These are phyloP conservation scores for Grapholita molesta DNA, from an alignment of 1,140 invertebrate genomes.

Conservation along the genomic window DNA sequence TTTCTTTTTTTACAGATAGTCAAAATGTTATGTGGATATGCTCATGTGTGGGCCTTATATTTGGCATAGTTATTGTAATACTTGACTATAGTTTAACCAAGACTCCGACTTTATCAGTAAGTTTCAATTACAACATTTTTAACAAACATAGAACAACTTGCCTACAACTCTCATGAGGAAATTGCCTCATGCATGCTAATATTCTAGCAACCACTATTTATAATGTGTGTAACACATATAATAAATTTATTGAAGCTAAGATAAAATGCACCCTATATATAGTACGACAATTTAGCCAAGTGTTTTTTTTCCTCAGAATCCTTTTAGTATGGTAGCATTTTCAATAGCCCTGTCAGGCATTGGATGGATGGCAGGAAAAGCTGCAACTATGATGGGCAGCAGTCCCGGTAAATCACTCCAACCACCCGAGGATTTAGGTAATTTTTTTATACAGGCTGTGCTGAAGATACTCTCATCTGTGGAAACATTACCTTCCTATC, in stretches of 20 bases:
- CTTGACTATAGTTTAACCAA: conserved; percentile 83
- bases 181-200: too few relatives aligned
- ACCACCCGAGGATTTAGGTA: conserved; percentile 63
- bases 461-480: too few relatives aligned
- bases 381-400: conserved; percentile 52
- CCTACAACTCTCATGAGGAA: too few relatives aligned
- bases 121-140: conserved; percentile 36
- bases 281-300: conserved; percentile 8
- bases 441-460: conserved; percentile 8
- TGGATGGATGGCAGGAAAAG: conserved; percentile 64
- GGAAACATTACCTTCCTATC: too few relatives aligned
- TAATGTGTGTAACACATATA: too few relatives aligned
- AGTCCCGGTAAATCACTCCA: conserved; percentile 61
- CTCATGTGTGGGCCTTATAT: conserved; percentile 84
- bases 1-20: conserved; percentile 78
- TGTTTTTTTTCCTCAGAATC: conserved; percentile 52
- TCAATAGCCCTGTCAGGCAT: conserved; percentile 58
- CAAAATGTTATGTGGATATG: conserved; percentile 87
- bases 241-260: too few relatives aligned
- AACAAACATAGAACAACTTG: too few relatives aligned
- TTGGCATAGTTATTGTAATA: conserved; percentile 85
- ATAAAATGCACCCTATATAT: conserved; percentile 5
- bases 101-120: conserved; percentile 83
- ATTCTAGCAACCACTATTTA: too few relatives aligned
- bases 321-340: conserved; percentile 67